Evolutionary conservation across 1,140 invertebrate genomes (phyloP).

Genomic region (Cotesia chilonis): DNA sequence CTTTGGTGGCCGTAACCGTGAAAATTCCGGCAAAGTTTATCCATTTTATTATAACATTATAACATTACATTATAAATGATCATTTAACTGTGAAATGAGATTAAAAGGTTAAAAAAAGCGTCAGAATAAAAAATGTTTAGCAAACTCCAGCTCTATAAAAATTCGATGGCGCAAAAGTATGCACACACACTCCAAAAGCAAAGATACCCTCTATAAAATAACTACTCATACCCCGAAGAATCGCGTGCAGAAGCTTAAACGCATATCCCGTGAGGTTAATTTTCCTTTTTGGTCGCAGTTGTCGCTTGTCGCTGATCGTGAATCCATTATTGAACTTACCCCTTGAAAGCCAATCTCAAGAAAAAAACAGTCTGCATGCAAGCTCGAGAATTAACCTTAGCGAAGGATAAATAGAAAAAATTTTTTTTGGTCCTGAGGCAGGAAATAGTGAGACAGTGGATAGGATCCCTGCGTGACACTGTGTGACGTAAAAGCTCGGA

Average conservation of each 20-base stretch:
- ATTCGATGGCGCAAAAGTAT: no score
- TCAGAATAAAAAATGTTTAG: neutral
- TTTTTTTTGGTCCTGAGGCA: constrained; percentile 1
- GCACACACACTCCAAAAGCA: no score
- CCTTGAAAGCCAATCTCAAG: constrained; percentile 2
- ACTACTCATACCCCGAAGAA: neutral
- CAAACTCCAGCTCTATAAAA: no score
- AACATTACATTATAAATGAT: constrained; percentile 7
- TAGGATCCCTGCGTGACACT: constrained; percentile 47
- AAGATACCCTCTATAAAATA: no score
- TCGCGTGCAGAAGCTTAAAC: constrained; percentile 10
- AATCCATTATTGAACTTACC: constrained; percentile 31
- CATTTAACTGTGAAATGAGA: constrained; percentile 5
- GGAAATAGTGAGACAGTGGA: neutral
- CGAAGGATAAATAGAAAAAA: constrained; percentile 18
- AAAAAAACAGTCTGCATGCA: constrained; percentile 54
- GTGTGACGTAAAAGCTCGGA: constrained; percentile 41
- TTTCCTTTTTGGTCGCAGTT: no score
- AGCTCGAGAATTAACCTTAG: constrained; percentile 31
- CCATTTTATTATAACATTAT: constrained; percentile 8
- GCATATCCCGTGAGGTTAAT: no score
- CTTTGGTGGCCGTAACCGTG: neutral
- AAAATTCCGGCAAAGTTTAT: neutral
- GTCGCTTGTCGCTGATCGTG: constrained; percentile 20
- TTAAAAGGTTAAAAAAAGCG: neutral